Evolutionary conservation across 2,888 invertebrate species (phyloP), one percentile per base, ranked within the genome.

Genomic region (Azorinus chamasolen): DNA sequence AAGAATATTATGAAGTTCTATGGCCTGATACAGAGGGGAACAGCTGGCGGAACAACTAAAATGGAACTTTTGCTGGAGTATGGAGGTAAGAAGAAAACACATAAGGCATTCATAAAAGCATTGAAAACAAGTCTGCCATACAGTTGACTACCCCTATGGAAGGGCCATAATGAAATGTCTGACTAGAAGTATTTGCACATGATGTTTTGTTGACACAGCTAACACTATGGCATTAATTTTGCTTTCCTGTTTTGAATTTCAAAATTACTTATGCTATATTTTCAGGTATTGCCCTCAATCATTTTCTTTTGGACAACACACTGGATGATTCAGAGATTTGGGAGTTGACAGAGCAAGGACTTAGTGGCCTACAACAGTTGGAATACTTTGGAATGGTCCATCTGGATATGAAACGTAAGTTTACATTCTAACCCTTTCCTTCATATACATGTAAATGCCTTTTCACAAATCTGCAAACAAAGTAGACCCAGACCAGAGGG

Each of bases 41-140:
- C 63, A 2, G 18, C 24, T 1, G 48, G 48, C 2, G 61, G 32
- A 20, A 18, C 22, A n/a, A 24, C 45, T 4, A 48, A 10, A 10
- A 64, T 79, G 46, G 83, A 84, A 59, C 69, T 84, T 1, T 24
- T 79, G 10, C 64, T 84, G 53, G 84, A 84, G 27, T 73, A 79
- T 63, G 81, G 74, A 55, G 84, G 84, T 84, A 61, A 68, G 54
- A 46, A n/a, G n/a, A n/a, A n/a, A n/a, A n/a, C n/a, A n/a, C n/a
- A n/a, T n/a, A n/a, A n/a, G n/a, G n/a, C n/a, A n/a, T n/a, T n/a
- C n/a, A n/a, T n/a, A n/a, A n/a, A n/a, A n/a, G 16, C 41, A 41
- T 41, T 41, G 41, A 41, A n/a, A n/a, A n/a, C n/a, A n/a, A n/a
- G n/a, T n/a, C n/a, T n/a, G 14, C 10, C 8, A 12, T 12, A 41